phyloP scores from a whole-genome alignment of 2,797 vertebrate species.

The Enteromius mattozi region DNA sequence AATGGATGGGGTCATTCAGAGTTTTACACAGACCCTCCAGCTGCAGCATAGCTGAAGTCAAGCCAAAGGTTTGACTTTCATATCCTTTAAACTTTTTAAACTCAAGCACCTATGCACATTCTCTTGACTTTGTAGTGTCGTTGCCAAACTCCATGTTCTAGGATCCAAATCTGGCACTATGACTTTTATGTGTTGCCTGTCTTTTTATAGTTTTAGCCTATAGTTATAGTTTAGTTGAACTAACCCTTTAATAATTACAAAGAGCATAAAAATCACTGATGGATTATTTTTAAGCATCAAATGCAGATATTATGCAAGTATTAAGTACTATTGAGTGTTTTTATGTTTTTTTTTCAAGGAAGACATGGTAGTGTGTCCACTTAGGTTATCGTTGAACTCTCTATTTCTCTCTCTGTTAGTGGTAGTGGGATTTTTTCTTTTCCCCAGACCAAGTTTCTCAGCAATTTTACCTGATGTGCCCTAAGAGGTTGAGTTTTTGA shows the following conservation, averaged over 20 bases:
- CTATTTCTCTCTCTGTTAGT: conserved; percentile 55
- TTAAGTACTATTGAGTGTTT: background rate
- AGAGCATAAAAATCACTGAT: background rate
- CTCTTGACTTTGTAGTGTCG: background rate
- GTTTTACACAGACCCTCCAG: conserved; percentile 28
- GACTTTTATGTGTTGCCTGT: background rate
- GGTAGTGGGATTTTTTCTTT: conserved; percentile 55
- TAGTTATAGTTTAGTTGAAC: too few relatives aligned
- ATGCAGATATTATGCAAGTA: background rate
- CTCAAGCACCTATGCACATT: background rate
- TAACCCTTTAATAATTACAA: too few relatives aligned
- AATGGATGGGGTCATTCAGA: conserved; percentile 53
- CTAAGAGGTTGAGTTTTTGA: conserved; percentile 60
- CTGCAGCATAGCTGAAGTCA: conserved; percentile 14
- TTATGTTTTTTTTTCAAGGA: conserved; percentile 39
- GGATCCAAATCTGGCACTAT: background rate
- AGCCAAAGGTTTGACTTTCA: conserved; percentile 30
- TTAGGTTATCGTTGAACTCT: conserved; percentile 52
- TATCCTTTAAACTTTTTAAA: conserved; percentile 11
- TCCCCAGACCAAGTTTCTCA: conserved; percentile 64
- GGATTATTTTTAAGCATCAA: background rate
- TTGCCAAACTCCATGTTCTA: background rate
- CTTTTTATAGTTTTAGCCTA: background rate
- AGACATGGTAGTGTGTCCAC: conserved; percentile 11
- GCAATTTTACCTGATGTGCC: conserved; percentile 66